These are phyloP conservation scores for Forbesichthys agassizii DNA, from an alignment of 2,113 vertebrate species.

Conservation along the genomic window DNA sequence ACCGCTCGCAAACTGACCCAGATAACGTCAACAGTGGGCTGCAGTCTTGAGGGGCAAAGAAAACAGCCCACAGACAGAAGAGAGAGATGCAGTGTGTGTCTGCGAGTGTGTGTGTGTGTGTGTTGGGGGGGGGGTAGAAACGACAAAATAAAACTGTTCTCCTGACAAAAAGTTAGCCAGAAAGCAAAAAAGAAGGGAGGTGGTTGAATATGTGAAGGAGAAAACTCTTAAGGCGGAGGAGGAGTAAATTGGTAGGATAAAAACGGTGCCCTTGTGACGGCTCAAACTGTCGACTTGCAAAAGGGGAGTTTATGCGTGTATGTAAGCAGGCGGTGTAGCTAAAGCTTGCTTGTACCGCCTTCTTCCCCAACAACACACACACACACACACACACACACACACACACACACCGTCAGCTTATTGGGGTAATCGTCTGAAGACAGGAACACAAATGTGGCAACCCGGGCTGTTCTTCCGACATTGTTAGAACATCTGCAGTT, in stretches of 20 bases:
- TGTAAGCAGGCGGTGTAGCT: slow-evolving; percentile 43
- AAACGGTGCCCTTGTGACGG: slow-evolving; percentile 36
- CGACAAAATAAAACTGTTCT: slow-evolving; percentile 48
- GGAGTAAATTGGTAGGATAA: slow-evolving; percentile 37
- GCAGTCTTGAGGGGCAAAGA: slow-evolving; percentile 59
- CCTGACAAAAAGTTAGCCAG: slow-evolving; percentile 66
- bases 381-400: not conserved
- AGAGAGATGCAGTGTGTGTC: slow-evolving; percentile 3
- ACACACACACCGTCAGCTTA: slow-evolving; percentile 58
- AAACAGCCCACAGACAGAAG: slow-evolving; percentile 44
- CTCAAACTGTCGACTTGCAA: slow-evolving; percentile 66
- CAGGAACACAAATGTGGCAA: slow-evolving; percentile 56
- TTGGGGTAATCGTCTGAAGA: slow-evolving; percentile 61
- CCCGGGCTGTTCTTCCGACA: slow-evolving; percentile 33
- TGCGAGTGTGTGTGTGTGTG: not conserved
- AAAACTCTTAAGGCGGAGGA: slow-evolving; percentile 41
- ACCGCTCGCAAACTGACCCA: slow-evolving; percentile 65
- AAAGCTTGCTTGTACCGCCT: slow-evolving; percentile 38
- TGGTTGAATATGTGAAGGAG: slow-evolving; percentile 68
- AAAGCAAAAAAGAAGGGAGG: slow-evolving; percentile 29
- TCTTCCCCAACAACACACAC: not conserved
- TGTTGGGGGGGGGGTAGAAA: not conserved
- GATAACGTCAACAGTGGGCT: slow-evolving; percentile 56
- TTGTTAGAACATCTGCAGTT: slow-evolving; percentile 61
- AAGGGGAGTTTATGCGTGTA: slow-evolving; percentile 36